These are phyloP conservation scores for Margarornis squamiger DNA, from an alignment of 2,797 vertebrate genomes.

Conservation along the genomic window DNA sequence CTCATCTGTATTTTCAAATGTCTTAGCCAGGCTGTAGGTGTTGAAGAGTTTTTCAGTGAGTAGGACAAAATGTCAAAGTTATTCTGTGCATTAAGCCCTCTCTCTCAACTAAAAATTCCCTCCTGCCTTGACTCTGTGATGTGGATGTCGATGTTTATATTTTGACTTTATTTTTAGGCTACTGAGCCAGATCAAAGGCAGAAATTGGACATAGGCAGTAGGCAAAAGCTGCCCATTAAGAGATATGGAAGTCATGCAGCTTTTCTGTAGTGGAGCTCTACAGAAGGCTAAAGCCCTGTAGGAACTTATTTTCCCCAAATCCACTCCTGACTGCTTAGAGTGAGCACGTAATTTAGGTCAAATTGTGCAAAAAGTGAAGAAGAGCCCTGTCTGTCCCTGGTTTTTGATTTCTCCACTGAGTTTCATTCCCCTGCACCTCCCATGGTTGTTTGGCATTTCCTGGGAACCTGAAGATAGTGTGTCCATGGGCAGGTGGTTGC, in stretches of 20 bases:
- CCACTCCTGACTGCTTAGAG: not conserved
- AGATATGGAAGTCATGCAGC: not conserved
- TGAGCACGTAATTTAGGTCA: not conserved
- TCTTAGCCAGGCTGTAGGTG: not conserved
- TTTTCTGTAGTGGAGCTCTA: not conserved
- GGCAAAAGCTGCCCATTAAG: not conserved
- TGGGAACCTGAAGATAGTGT: not conserved
- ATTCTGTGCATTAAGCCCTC: constrained; percentile 9
- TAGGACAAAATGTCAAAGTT: not conserved
- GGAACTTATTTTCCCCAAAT: not conserved
- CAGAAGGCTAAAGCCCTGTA: not conserved
- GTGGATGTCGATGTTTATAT: not conserved
- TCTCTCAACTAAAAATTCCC: not conserved
- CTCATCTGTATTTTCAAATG: constrained; percentile 11
- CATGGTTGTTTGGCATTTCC: not conserved
- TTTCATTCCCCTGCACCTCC: not conserved
- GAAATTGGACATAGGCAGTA: not conserved
- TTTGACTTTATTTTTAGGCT: constrained; percentile 21
- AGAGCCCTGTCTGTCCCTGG: not conserved
- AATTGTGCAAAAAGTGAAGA: not conserved
- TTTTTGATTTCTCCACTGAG: not conserved
- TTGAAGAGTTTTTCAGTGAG: not conserved
- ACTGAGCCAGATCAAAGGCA: not conserved
- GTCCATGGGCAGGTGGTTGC: fast-evolving
- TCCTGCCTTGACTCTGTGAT: not conserved